phyloP scores from a whole-genome alignment of 2,113 vertebrate genomes.

The Tichodroma muraria region DNA sequence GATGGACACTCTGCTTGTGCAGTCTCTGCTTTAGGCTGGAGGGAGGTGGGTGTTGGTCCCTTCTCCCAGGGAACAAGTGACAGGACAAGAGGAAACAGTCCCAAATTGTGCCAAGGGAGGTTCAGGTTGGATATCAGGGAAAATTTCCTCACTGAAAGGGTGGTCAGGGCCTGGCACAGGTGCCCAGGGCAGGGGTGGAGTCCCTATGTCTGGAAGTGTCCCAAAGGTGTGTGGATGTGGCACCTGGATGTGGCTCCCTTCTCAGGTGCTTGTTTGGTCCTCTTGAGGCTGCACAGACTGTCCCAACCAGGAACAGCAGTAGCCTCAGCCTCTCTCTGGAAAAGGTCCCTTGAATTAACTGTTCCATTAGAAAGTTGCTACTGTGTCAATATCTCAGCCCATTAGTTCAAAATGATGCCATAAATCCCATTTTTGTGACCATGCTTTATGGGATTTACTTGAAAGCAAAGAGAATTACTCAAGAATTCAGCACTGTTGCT shows the following conservation, averaged over 20 bases:
- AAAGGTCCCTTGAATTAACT: not conserved
- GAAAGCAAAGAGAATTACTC: not conserved
- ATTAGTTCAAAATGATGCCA: not conserved
- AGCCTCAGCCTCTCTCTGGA: not conserved
- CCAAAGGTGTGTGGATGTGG: not conserved
- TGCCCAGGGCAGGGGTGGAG: not conserved
- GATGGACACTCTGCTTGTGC: not conserved
- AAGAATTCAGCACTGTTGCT: not conserved
- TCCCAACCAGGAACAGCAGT: not conserved
- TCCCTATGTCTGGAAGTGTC: not conserved
- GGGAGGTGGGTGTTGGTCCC: not conserved
- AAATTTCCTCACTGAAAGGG: not conserved
- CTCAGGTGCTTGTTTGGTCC: not conserved
- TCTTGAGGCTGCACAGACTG: not conserved
- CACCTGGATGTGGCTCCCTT: not conserved
- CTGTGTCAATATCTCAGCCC: not conserved
- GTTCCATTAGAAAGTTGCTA: not conserved
- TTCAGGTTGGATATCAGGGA: not conserved
- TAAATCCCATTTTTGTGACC: not conserved
- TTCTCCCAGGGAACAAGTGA: not conserved
- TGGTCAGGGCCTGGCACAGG: not conserved
- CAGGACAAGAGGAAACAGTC: not conserved
- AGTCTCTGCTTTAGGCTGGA: not conserved
- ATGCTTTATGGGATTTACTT: not conserved
- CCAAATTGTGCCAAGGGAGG: not conserved